phyloP scores from a whole-genome alignment of 2,113 vertebrate genomes.

The Sinosuthora webbiana region DNA sequence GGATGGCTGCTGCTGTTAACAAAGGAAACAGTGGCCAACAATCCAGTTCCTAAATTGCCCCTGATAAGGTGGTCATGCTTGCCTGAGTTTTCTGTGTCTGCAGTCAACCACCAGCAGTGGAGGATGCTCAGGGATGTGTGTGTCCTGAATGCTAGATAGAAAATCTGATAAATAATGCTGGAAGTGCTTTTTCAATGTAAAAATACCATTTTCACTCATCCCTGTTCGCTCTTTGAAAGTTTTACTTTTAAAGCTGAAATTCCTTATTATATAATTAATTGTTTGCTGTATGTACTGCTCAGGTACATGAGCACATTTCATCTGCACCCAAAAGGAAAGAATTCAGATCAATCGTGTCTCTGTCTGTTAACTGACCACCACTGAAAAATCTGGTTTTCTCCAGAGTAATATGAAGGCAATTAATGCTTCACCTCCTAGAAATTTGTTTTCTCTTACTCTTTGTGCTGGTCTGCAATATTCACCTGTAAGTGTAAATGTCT shows the following conservation, averaged over 20 bases:
- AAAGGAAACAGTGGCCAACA: not conserved
- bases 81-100: not conserved
- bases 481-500: not conserved
- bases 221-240: rapidly evolving
- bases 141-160: not conserved
- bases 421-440: not conserved
- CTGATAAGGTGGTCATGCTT: not conserved
- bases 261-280: not conserved
- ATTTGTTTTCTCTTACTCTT: not conserved
- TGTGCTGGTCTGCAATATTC: not conserved
- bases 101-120: not conserved
- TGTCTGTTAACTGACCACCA: not conserved
- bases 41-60: not conserved
- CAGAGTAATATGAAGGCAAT: not conserved
- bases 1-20: not conserved
- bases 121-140: not conserved
- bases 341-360: not conserved
- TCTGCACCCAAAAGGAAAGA: not conserved
- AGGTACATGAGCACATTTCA: not conserved
- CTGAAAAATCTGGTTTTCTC: not conserved
- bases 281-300: not conserved
- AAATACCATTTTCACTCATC: not conserved
- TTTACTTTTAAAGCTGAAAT: not conserved
- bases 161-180: not conserved
- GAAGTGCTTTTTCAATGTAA: not conserved